A percentile compares a stretch with the other conserved stretches of the same genome.
Evolutionary conservation across 2,888 invertebrate species (phyloP).

Genomic region (Nomada flava): DNA sequence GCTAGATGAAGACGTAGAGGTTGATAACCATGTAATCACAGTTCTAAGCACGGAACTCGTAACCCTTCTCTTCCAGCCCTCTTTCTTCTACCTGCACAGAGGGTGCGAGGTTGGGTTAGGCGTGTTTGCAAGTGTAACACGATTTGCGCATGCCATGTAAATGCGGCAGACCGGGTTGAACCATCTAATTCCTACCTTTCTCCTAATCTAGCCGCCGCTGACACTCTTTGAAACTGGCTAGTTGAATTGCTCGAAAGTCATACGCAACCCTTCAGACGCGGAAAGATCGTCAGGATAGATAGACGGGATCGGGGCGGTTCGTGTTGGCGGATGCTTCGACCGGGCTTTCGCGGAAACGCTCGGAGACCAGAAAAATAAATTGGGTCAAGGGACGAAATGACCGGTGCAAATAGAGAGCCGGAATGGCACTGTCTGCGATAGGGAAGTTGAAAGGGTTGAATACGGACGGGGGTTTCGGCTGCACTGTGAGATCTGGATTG

Average conservation of each 20-base stretch:
- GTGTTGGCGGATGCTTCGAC: neutral
- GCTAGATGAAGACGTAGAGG: slow-evolving; percentile 70
- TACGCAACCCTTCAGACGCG: slow-evolving; percentile 26
- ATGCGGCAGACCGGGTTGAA: slow-evolving; percentile 16
- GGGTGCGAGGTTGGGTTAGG: slow-evolving; percentile 2
- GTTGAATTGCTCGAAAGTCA: slow-evolving; percentile 49
- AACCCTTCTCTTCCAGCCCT: slow-evolving; percentile 31
- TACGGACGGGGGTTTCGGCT: neutral
- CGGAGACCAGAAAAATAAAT: slow-evolving; percentile 22
- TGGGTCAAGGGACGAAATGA: slow-evolving; percentile 4
- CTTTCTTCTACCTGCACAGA: slow-evolving; percentile 16
- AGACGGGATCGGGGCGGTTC: slow-evolving; percentile 13
- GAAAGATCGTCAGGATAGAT: slow-evolving; percentile 42
- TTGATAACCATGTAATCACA: slow-evolving; percentile 66
- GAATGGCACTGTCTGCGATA: neutral
- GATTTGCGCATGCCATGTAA: slow-evolving; percentile 57
- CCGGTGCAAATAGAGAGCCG: neutral
- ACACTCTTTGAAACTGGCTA: slow-evolving; percentile 52
- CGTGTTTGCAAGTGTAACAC: slow-evolving; percentile 50
- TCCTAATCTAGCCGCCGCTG: slow-evolving; percentile 48
- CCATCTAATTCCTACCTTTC: slow-evolving; percentile 48
- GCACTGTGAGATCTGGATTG: neutral
- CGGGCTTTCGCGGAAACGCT: slow-evolving; percentile 8
- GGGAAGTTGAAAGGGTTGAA: neutral
- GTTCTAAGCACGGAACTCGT: slow-evolving; percentile 57